These are phyloP conservation scores for Urocitellus parryii DNA, from an alignment of 2,113 vertebrate species.

Conservation along the genomic window DNA sequence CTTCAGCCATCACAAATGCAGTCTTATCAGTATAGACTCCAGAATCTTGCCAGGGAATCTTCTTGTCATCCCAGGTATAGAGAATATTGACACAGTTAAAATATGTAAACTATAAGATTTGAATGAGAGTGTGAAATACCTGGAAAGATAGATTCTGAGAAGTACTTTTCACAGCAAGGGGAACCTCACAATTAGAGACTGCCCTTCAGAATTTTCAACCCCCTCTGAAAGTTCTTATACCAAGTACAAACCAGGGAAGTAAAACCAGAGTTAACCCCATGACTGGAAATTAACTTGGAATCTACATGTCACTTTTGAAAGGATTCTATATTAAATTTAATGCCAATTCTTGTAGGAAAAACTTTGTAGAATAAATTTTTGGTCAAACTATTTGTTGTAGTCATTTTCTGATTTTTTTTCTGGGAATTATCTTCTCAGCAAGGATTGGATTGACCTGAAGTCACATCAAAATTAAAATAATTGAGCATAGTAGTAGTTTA, in stretches of 20 bases:
- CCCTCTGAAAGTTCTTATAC: neutral
- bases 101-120: neutral
- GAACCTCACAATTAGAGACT: neutral
- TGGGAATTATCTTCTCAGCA: neutral
- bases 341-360: neutral
- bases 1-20: neutral
- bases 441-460: neutral
- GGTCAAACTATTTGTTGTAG: neutral
- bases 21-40: neutral
- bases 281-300: conserved; percentile 35
- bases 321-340: neutral
- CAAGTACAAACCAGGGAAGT: neutral
- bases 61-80: neutral
- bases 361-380: neutral
- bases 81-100: neutral
- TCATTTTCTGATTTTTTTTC: conserved; percentile 9
- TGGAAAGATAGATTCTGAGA: neutral
- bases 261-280: neutral
- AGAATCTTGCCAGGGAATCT: neutral
- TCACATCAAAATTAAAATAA: conserved; percentile 46
- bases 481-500: neutral
- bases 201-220: neutral
- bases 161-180: neutral
- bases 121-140: neutral
- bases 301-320: neutral